Percentiles rank a stretch among this genome's conserved stretches.
Conservation (phyloP, 2,113 vertebrate genomes). For the Elachura formosa region DNA sequence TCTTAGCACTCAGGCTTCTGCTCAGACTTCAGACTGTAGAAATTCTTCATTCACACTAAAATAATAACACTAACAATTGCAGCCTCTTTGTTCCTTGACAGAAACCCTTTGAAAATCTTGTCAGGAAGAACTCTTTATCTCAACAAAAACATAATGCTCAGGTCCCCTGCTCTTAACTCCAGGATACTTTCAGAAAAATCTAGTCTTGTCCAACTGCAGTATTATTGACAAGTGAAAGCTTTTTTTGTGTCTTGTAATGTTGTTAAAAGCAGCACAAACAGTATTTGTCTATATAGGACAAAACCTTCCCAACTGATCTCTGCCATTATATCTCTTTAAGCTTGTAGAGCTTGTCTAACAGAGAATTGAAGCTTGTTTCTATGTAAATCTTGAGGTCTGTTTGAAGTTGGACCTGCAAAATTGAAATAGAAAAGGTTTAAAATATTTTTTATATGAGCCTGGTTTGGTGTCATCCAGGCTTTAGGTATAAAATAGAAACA, state of each 20-base stretch:
- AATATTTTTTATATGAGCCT: background rate
- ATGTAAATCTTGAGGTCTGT: background rate
- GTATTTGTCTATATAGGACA: background rate
- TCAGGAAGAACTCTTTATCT: background rate
- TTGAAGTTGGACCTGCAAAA: background rate
- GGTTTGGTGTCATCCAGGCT: background rate
- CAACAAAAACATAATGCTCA: background rate
- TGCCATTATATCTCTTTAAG: background rate
- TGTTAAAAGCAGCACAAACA: background rate
- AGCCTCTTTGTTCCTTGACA: background rate
- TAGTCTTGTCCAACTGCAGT: background rate
- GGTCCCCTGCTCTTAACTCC: background rate
- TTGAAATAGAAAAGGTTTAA: background rate
- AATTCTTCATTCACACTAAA: background rate
- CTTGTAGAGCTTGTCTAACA: background rate
- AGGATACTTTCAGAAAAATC: background rate
- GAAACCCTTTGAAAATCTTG: background rate
- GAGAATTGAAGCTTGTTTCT: background rate
- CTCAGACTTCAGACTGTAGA: background rate
- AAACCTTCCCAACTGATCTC: background rate
- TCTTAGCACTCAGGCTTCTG: background rate
- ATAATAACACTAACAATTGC: background rate
- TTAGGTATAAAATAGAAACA: background rate
- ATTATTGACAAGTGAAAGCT: background rate
- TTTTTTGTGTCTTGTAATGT: background rate